Evolutionary conservation across 92 coral and sea anemone genomes (phyloP).

Genomic region (Zoanthus solanderi): DNA sequence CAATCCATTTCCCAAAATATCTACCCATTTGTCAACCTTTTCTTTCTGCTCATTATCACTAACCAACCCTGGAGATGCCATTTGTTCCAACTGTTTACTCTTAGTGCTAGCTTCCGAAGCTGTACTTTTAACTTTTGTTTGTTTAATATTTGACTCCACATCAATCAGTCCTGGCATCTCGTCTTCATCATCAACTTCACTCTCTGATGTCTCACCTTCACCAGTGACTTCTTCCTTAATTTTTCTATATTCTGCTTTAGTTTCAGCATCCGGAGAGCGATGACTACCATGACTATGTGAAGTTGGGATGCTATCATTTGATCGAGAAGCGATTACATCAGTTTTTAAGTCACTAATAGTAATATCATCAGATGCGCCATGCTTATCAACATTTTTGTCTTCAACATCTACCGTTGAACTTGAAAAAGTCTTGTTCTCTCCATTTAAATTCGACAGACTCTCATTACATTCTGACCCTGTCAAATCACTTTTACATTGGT

Average conservation of each 20-base stretch:
- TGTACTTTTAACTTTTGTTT: background rate
- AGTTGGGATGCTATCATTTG: constrained; percentile 23
- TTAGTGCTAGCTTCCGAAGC: background rate
- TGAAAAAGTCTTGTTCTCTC: background rate
- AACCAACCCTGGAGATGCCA: background rate
- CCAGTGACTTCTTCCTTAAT: constrained; percentile 83
- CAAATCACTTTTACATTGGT: background rate
- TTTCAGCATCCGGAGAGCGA: constrained; percentile 79
- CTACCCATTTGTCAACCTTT: constrained; percentile 73
- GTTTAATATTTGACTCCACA: background rate
- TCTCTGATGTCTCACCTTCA: constrained; percentile 79
- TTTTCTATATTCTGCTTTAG: constrained; percentile 80
- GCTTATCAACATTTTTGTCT: background rate
- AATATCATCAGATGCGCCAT: background rate
- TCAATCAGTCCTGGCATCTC: constrained; percentile 46
- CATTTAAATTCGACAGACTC: constrained; percentile 3
- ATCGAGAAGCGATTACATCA: background rate
- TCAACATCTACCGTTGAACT: background rate
- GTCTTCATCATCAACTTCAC: constrained; percentile 70
- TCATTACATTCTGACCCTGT: background rate
- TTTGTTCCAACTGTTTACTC: background rate
- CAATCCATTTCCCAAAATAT: constrained; percentile 92
- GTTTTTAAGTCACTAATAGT: background rate
- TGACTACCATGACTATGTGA: constrained; percentile 75
- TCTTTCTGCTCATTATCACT: constrained; percentile 33